Evolutionary conservation across 1,140 invertebrate genomes (phyloP).

Genomic region (Drosophila tristis): DNA sequence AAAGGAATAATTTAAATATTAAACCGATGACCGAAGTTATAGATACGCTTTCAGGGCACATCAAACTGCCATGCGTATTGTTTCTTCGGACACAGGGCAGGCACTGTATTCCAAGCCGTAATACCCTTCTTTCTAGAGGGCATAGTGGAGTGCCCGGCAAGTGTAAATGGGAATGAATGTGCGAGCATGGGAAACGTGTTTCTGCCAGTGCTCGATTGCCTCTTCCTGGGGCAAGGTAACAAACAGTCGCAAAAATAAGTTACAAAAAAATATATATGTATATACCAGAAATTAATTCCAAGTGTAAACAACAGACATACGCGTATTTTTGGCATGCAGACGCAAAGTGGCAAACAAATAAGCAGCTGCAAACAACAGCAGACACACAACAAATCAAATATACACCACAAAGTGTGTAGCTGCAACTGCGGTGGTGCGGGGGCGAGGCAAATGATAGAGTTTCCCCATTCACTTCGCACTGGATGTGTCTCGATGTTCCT

Average conservation of each 20-base stretch:
- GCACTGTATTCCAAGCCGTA: too few species aligned
- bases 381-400: constrained; percentile 1
- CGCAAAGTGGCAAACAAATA: constrained; percentile 52
- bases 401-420: not conserved
- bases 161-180: too few species aligned
- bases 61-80: too few species aligned
- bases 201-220: too few species aligned
- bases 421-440: constrained; percentile 2
- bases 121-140: too few species aligned
- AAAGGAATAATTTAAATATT: too few species aligned
- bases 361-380: constrained; percentile 5
- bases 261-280: constrained; percentile 1
- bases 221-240: too few species aligned
- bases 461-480: constrained; percentile 4
- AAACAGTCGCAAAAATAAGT: not conserved
- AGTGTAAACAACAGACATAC: constrained; percentile 31
- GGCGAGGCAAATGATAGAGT: constrained; percentile 27
- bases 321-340: constrained; percentile 38
- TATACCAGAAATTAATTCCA: constrained; percentile 42
- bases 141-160: too few species aligned
- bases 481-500: constrained; percentile 21
- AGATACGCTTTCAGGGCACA: too few species aligned
- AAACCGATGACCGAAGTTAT: too few species aligned
- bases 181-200: too few species aligned
- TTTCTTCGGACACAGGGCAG: too few species aligned